Evolutionary conservation across 2,797 vertebrate genomes (phyloP).

Genomic region (Orientallactaga sibirica): DNA sequence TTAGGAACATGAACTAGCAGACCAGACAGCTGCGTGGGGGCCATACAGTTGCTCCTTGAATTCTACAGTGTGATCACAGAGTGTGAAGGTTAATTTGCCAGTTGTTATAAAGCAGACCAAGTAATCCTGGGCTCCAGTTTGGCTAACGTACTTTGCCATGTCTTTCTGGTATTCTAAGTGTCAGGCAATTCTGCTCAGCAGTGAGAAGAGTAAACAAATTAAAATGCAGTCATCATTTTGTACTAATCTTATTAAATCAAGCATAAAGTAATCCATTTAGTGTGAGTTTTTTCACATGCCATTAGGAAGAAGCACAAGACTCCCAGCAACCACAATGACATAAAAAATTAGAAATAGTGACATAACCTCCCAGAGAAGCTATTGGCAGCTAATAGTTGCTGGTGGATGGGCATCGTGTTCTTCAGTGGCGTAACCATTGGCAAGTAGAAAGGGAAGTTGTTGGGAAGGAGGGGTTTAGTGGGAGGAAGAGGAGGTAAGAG

Average conservation of each 20-base stretch:
- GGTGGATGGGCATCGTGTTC: too few relatives aligned
- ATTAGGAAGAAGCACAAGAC: background rate
- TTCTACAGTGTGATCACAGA: conserved; percentile 64
- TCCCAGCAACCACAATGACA: background rate
- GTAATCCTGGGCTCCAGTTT: conserved; percentile 77
- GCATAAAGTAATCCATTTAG: conserved; percentile 41
- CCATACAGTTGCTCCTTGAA: conserved; percentile 58
- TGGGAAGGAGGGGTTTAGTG: too few relatives aligned
- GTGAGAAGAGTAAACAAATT: conserved; percentile 57
- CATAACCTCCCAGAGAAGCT: background rate
- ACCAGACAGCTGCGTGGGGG: conserved; percentile 66
- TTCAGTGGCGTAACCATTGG: too few relatives aligned
- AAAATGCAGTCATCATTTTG: conserved; percentile 58
- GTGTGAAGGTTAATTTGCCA: conserved; percentile 75
- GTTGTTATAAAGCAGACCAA: conserved; percentile 76
- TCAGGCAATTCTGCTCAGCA: conserved; percentile 62
- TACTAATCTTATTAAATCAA: conserved; percentile 56
- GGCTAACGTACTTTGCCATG: conserved; percentile 63
- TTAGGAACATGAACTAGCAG: conserved; percentile 58
- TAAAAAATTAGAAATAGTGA: conserved; percentile 43
- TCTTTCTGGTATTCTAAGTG: conserved; percentile 74
- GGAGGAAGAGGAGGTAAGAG: too few relatives aligned
- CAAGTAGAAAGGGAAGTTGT: too few relatives aligned
- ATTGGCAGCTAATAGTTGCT: too few relatives aligned
- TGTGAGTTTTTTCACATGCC: conserved; percentile 22